Base-by-base conservation (phyloP, 2,888 invertebrate species). In the Theretra japonica region DNA sequence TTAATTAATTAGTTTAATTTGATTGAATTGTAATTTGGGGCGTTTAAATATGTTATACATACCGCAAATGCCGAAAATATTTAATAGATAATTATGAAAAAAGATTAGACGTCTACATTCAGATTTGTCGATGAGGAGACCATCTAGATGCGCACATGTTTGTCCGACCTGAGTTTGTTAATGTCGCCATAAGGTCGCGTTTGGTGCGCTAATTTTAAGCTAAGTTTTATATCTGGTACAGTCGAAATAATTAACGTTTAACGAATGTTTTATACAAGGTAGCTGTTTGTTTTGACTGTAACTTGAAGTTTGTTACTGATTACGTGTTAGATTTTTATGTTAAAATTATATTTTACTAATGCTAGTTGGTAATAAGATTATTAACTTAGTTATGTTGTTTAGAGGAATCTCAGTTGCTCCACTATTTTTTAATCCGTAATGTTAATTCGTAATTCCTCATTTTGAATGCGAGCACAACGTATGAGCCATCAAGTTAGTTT, bases 321-420 rank as follows among this genome's bases (percentile, higher is more conserved):
- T 69, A 30, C 30, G 68, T 53, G 53, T 69, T 69, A 69, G 56
- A 69, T 69, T 74, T 77, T 74, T 73, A 74, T 70, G 56, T 59
- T 75, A 70, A 73, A 72, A 75, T 73, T 74, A 73, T 75, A 73
- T 73, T 73, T 72, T 77, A 79, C 73, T 73, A 74, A 73, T 48
- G 73, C 50, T 73, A 58, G 71, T 74, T 73, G 69, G 57, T 70
- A 48, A 68, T 68, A 58, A 48, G 75, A 72, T n/a, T 23, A 78
- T 82, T 79, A 77, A 80, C 76, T 79, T 75, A 77, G 69, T 50
- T 80, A 81, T 79, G 78, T 25, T 70, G 79, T 81, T 77, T 76
- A 79, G 78, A 78, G 81, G 87, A 88, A 88, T 89, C 88, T 89
- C 88, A 82, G 76, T 81, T 82, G 80, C 80, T 84, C 83, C 84